A percentile compares a stretch with the other conserved stretches of the same genome.
phyloP scores from a whole-genome alignment of 2,888 invertebrate species.

The Malacosoma neustria region DNA sequence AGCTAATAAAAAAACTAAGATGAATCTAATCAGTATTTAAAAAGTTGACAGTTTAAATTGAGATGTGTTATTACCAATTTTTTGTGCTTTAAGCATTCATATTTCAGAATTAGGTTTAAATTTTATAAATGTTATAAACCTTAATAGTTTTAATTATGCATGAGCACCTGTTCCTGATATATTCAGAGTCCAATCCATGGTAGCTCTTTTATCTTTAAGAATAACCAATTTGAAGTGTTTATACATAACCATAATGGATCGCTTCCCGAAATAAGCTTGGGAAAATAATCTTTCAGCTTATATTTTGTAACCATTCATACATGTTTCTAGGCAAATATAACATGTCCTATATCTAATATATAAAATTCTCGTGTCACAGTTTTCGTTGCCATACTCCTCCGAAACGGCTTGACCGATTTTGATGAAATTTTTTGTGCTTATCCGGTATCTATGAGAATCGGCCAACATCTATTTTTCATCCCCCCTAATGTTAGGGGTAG shows the following conservation, averaged over 20 bases:
- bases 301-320: background rate
- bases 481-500: no score
- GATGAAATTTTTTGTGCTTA: no score
- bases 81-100: conserved; percentile 37
- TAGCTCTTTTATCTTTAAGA: background rate
- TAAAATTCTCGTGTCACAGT: no score
- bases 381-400: no score
- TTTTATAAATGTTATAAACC: background rate
- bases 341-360: no score
- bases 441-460: no score
- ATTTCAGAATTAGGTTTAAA: background rate
- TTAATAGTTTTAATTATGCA: background rate
- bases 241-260: conserved; percentile 1
- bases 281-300: background rate
- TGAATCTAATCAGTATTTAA: no score
- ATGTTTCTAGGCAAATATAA: background rate
- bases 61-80: no score
- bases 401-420: no score
- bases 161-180: background rate
- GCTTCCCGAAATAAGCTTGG: background rate
- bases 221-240: conserved; percentile 2
- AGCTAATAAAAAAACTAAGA: no score
- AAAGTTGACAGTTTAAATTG: no score
- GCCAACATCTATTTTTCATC: no score
- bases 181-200: background rate